These are phyloP conservation scores for Zoanthus gigantus DNA, from an alignment of 92 coral and sea anemone genomes.

Conservation along the genomic window DNA sequence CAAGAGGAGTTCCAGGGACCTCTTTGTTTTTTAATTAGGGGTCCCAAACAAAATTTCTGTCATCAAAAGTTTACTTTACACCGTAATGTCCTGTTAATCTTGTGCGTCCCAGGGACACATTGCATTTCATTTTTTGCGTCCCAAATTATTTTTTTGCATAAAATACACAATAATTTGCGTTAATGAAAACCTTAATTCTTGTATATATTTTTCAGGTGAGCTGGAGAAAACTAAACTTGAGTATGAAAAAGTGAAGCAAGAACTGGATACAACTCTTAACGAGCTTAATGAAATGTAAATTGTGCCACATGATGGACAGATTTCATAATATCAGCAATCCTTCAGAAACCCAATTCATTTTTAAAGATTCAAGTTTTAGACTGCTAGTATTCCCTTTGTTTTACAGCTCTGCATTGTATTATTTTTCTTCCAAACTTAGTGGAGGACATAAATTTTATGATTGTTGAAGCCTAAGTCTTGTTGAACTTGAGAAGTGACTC, in stretches of 20 bases:
- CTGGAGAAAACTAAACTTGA: constrained; percentile 86
- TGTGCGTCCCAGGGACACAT: no score
- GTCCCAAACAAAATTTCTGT: no score
- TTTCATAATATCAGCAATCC: no score
- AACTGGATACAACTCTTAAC: constrained; percentile 87
- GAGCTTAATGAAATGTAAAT: constrained; percentile 93
- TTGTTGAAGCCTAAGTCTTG: neutral
- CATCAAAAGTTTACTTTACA: no score
- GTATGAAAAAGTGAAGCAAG: constrained; percentile 83
- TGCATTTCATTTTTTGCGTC: no score
- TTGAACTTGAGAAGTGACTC: neutral
- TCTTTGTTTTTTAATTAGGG: no score
- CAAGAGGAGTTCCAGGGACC: no score
- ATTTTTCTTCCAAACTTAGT: neutral
- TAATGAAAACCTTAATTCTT: neutral
- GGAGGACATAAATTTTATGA: neutral
- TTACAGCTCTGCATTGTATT: constrained; percentile 15
- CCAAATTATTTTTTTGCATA: no score
- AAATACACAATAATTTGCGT: no score
- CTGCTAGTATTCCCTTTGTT: neutral
- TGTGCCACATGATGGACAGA: neutral
- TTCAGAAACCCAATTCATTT: neutral
- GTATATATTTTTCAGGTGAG: constrained; percentile 62
- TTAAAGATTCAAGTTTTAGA: constrained; percentile 24
- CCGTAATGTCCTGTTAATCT: no score